A percentile compares a stretch with the other conserved stretches of the same genome.
Evolutionary conservation across 2,797 vertebrate genomes (phyloP).

Genomic region (Sebastes dallii): DNA sequence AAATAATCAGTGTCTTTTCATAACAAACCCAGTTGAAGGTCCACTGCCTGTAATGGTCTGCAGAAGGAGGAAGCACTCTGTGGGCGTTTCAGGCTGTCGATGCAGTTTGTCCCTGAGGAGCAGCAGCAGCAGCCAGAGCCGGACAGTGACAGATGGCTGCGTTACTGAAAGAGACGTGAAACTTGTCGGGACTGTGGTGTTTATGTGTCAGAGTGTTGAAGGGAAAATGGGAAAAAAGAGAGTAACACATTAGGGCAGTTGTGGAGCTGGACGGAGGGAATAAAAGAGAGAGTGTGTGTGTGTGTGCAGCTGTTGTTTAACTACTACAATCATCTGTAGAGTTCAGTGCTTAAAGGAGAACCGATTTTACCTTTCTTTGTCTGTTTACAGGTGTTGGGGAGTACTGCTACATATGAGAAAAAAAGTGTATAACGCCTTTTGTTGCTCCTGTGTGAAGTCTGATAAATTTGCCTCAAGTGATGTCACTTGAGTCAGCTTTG

Average conservation of each 20-base stretch:
- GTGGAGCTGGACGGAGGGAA: not conserved
- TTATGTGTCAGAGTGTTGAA: constrained; percentile 41
- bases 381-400: not conserved
- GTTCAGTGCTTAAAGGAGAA: not conserved
- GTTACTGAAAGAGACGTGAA: not conserved
- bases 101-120: constrained; percentile 14
- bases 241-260: constrained; percentile 9
- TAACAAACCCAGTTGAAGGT: not conserved
- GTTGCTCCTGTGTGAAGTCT: not conserved
- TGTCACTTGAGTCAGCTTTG: not conserved
- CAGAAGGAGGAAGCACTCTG: not conserved
- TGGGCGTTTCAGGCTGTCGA: constrained; percentile 32
- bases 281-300: not conserved
- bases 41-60: not conserved
- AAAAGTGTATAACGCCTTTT: not conserved
- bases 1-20: not conserved
- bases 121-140: constrained; percentile 24
- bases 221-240: not conserved
- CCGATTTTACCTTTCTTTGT: not conserved
- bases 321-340: not conserved
- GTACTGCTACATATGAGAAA: not conserved
- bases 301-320: constrained; percentile 2
- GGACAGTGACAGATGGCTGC: constrained; percentile 51
- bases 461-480: not conserved
- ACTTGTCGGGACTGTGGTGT: not conserved